phyloP scores from a whole-genome alignment of 2,888 invertebrate species.

The Troides aeacus region DNA sequence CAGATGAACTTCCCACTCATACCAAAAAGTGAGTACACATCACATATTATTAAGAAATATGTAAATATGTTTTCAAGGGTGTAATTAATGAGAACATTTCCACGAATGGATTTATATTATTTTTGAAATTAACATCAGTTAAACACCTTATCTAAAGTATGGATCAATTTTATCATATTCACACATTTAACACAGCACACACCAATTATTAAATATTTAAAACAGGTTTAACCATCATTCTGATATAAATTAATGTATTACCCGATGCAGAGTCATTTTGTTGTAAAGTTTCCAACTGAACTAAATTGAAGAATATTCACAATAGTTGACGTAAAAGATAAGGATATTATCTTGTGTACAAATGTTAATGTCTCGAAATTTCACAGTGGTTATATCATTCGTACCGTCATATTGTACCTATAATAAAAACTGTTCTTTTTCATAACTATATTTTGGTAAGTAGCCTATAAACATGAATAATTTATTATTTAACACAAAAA shows the following conservation, averaged over 20 bases:
- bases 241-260: conserved; percentile 44
- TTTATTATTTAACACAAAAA: not conserved
- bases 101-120: not conserved
- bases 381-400: conserved; percentile 46
- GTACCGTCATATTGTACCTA: conserved; percentile 26
- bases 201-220: conserved; percentile 23
- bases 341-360: conserved; percentile 62
- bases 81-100: not conserved
- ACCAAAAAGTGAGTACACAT: too few relatives aligned
- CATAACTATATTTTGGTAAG: conserved; percentile 29
- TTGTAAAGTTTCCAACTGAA: conserved; percentile 59
- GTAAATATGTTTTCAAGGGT: too few relatives aligned
- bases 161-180: not conserved
- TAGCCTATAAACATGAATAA: conserved; percentile 13
- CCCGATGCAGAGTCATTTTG: conserved; percentile 72
- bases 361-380: conserved; percentile 32
- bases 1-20: too few relatives aligned
- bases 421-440: too few relatives aligned
- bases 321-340: conserved; percentile 66
- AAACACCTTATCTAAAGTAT: not conserved
- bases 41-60: too few relatives aligned
- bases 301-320: conserved; percentile 60
- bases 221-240: conserved; percentile 27
- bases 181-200: conserved; percentile 28
- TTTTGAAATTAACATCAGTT: not conserved